phyloP scores from a whole-genome alignment of 2,797 vertebrate genomes.

The Okamejei kenojei region DNA sequence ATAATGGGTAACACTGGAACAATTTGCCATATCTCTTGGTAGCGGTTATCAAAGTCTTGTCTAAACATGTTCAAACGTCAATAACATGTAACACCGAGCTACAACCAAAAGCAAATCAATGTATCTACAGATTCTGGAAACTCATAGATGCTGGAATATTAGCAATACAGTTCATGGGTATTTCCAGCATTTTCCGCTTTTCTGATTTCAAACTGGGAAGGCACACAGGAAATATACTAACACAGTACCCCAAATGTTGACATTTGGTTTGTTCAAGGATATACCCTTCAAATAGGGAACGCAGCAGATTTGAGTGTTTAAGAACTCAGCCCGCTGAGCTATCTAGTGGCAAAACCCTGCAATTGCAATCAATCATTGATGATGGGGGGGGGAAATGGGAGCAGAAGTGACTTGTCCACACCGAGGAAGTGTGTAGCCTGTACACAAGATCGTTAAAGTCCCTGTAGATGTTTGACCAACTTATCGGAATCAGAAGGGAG shows the following conservation, averaged over 20 bases:
- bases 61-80: background rate
- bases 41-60: background rate
- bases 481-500: background rate
- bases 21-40: background rate
- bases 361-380: background rate
- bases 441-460: background rate
- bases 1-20: background rate
- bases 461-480: background rate
- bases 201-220: background rate
- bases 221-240: background rate
- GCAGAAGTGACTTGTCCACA: background rate
- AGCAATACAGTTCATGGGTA: too few species aligned
- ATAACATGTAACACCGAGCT: too few species aligned
- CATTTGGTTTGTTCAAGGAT: too few species aligned
- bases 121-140: too few species aligned
- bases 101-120: too few species aligned
- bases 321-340: background rate
- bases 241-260: background rate
- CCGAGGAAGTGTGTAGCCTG: background rate
- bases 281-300: background rate
- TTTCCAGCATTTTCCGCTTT: too few species aligned
- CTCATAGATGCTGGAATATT: too few species aligned
- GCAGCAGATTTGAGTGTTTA: background rate
- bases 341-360: background rate
- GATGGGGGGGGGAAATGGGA: background rate